Evolutionary conservation across 2,113 vertebrate species (phyloP).

Genomic region (Alosa alosa): DNA sequence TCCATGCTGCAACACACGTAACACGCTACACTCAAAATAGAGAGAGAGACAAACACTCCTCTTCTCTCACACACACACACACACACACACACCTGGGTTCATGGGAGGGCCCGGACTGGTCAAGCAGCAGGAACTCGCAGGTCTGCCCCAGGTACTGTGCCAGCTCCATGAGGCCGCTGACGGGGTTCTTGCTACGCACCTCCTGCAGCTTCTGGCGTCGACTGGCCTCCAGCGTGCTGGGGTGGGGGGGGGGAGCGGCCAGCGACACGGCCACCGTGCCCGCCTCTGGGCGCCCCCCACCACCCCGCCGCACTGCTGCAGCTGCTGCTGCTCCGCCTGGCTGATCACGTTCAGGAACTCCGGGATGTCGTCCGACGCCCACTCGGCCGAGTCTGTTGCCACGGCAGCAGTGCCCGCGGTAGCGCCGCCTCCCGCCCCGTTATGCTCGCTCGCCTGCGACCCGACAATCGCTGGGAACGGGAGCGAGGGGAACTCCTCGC

Average conservation of each 20-base stretch:
- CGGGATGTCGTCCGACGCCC: constrained; percentile 89
- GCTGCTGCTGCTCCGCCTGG: constrained; percentile 32
- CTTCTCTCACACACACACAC: not conserved
- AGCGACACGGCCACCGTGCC: constrained; percentile 70
- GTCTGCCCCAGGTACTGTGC: constrained; percentile 86
- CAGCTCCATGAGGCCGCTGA: constrained; percentile 92
- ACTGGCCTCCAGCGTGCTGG: constrained; percentile 66
- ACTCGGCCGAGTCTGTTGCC: constrained; percentile 50
- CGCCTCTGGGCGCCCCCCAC: not conserved
- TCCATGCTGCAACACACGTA: no score
- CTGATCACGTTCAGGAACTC: constrained; percentile 83
- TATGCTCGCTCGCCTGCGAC: constrained; percentile 64
- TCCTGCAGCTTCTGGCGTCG: constrained; percentile 81
- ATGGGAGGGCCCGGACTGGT: constrained; percentile 91
- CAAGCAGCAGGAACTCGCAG: constrained; percentile 87
- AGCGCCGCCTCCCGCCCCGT: not conserved
- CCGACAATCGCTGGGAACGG: constrained; percentile 22
- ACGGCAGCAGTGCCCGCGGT: not conserved
- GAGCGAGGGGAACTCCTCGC: constrained; percentile 17
- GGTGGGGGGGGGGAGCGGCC: constrained; percentile 65
- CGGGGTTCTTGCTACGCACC: constrained; percentile 88
- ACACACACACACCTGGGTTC: constrained; percentile 82
- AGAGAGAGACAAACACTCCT: no score
- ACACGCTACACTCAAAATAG: no score
- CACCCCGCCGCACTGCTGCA: not conserved